A percentile compares a stretch with the other conserved stretches of the same genome.
Conservation (phyloP, 2,113 vertebrate genomes). For the Trematocara zebra region DNA sequence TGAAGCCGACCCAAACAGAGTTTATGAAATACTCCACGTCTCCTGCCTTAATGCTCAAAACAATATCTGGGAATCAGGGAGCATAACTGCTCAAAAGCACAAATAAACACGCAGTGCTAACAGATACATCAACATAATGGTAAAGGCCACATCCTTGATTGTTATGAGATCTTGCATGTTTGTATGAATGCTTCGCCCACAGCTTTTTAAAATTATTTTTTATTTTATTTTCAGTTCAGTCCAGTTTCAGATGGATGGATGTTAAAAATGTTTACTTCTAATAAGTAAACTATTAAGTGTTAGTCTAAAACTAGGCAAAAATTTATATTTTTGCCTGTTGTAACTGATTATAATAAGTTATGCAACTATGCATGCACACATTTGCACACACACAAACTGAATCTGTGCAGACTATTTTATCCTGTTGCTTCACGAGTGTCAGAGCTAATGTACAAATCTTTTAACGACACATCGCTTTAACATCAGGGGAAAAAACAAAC, state of each 20-base stretch:
- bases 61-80: fast-evolving
- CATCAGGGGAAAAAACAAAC: fast-evolving
- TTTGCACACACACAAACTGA: not conserved
- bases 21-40: not conserved
- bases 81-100: not conserved
- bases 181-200: not conserved
- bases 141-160: not conserved
- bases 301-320: not conserved
- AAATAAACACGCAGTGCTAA: fast-evolving
- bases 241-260: not conserved
- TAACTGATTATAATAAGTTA: fast-evolving
- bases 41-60: not conserved
- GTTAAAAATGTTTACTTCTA: not conserved
- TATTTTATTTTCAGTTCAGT: not conserved
- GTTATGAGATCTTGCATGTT: not conserved
- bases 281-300: not conserved
- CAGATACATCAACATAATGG: not conserved
- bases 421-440: not conserved
- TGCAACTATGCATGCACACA: not conserved
- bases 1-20: not conserved
- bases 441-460: not conserved
- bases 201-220: fast-evolving
- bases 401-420: not conserved
- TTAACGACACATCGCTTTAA: not conserved
- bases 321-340: not conserved